A percentile compares a stretch with the other conserved stretches of the same genome.
These are phyloP conservation scores for Atta colombica DNA, from an alignment of 1,140 invertebrate species.

Conservation along the genomic window DNA sequence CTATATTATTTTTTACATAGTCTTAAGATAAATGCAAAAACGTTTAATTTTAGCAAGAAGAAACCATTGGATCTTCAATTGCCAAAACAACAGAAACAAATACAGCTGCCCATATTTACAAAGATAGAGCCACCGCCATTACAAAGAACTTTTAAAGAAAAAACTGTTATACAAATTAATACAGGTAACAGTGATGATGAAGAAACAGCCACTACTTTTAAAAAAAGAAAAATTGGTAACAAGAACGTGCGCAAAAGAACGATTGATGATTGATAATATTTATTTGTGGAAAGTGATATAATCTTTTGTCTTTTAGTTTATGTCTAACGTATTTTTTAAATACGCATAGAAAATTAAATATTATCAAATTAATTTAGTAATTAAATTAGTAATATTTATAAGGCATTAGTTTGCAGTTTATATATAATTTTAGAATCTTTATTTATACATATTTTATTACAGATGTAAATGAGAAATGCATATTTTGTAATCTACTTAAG, in stretches of 20 bases:
- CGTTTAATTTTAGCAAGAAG: conserved; percentile 81
- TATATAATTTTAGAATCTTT: background rate
- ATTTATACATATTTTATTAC: background rate
- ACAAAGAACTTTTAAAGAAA: conserved; percentile 89
- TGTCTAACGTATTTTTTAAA: background rate
- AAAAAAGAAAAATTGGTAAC: conserved; percentile 89
- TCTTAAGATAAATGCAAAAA: background rate
- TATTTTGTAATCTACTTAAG: background rate
- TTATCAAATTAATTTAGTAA: background rate
- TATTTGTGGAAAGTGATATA: background rate
- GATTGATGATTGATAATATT: conserved; percentile 86
- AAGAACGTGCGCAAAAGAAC: conserved; percentile 88
- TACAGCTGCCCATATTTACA: conserved; percentile 77
- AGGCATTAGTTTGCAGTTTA: background rate
- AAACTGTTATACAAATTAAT: conserved; percentile 85
- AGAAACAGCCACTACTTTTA: conserved; percentile 86
- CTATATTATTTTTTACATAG: background rate
- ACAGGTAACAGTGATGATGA: conserved; percentile 86
- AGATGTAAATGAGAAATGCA: conserved; percentile 3
- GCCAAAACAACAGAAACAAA: conserved; percentile 83
- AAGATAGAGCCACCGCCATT: conserved; percentile 82
- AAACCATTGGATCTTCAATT: conserved; percentile 88
- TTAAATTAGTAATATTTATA: conserved; percentile 1
- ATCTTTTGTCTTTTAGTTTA: background rate
- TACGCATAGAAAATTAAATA: background rate